phyloP scores from a whole-genome alignment of 2,113 vertebrate genomes.

The Coryphaenoides rupestris region DNA sequence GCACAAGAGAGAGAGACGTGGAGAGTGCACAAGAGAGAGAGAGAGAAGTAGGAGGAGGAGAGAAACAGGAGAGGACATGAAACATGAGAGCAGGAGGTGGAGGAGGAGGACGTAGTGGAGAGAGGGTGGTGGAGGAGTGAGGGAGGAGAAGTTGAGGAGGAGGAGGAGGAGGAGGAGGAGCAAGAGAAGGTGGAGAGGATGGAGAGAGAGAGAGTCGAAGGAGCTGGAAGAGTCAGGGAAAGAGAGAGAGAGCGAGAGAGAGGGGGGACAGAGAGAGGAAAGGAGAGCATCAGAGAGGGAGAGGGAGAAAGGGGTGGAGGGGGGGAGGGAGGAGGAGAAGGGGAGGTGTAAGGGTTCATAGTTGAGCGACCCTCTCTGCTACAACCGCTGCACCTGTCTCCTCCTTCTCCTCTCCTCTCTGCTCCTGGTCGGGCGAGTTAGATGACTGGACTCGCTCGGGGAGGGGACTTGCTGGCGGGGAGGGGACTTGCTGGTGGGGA shows the following conservation, averaged over 20 bases:
- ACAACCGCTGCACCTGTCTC: too few species aligned
- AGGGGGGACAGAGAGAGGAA: background rate
- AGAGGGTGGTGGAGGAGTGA: background rate
- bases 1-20: constrained; percentile 9
- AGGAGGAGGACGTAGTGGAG: background rate
- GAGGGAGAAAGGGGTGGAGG: background rate
- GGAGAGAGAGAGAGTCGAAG: background rate
- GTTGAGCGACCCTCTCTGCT: too few species aligned
- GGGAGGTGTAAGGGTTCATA: background rate
- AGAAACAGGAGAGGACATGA: background rate
- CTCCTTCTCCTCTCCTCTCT: too few species aligned
- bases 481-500: too few species aligned
- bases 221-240: background rate
- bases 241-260: background rate
- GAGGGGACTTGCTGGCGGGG: too few species aligned
- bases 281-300: background rate
- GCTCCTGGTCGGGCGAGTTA: too few species aligned
- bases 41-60: background rate
- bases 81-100: background rate
- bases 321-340: background rate
- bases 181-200: background rate
- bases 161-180: background rate
- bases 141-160: background rate
- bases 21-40: background rate
- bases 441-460: too few species aligned